phyloP scores from a whole-genome alignment of 1,140 invertebrate genomes.

The Druon quercuslanigerum region DNA sequence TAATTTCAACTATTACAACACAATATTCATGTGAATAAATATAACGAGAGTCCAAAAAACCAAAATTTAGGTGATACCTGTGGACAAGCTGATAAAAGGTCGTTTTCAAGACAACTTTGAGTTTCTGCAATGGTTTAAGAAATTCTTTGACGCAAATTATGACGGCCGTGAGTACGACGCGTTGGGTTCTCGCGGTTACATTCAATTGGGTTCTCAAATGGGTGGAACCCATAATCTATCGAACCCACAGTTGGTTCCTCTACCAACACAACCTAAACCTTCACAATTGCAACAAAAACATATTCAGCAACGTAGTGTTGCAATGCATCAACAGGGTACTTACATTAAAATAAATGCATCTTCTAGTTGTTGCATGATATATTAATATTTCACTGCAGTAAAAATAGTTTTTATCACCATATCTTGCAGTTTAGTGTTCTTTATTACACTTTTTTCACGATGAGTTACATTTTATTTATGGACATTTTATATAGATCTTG shows the following conservation, averaged over 20 bases:
- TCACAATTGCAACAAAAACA: conserved; percentile 72
- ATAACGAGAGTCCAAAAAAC: not conserved
- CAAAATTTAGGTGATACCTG: conserved; percentile 90
- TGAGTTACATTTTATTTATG: conserved; percentile 1
- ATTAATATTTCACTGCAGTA: conserved; percentile 38
- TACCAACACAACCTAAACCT: conserved; percentile 70
- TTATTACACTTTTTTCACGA: conserved; percentile 33
- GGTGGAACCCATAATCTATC: conserved; percentile 72
- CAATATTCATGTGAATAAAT: not conserved
- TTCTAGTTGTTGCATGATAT: conserved; percentile 60
- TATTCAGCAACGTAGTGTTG: conserved; percentile 68
- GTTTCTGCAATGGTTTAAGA: conserved; percentile 99
- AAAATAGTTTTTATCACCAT: conserved; percentile 37
- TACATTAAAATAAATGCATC: conserved; percentile 39
- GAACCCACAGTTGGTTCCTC: conserved; percentile 72
- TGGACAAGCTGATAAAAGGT: conserved; percentile 98
- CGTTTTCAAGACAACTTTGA: conserved; percentile 99
- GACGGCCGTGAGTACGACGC: conserved; percentile 96
- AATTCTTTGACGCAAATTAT: conserved; percentile 99
- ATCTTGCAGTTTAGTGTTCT: conserved; percentile 37
- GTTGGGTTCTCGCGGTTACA: conserved; percentile 87
- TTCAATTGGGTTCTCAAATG: conserved; percentile 81
- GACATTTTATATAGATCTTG: conserved; percentile 7
- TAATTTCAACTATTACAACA: not conserved
- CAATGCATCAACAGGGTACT: conserved; percentile 70